These are phyloP conservation scores for Elmis aenea DNA, from an alignment of 2,888 invertebrate genomes.

Conservation along the genomic window DNA sequence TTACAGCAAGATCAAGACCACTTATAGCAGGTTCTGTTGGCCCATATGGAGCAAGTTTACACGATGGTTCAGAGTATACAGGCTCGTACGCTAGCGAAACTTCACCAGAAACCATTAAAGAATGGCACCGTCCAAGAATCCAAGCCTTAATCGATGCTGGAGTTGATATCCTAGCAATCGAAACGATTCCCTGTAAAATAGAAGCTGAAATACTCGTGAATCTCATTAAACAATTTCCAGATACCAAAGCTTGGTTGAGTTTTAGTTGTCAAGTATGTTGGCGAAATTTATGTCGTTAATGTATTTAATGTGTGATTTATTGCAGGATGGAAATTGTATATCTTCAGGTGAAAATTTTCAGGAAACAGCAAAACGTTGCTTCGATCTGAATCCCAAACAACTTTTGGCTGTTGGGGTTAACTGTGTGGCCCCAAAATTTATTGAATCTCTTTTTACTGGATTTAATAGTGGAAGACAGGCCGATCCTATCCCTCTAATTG, in stretches of 20 bases:
- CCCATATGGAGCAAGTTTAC: slow-evolving; percentile 85
- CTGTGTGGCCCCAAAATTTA: slow-evolving; percentile 68
- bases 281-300: not conserved
- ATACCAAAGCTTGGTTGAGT: slow-evolving; percentile 79
- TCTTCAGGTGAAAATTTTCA: slow-evolving; percentile 78
- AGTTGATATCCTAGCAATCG: slow-evolving; percentile 80
- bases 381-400: slow-evolving; percentile 56
- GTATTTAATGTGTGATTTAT: slow-evolving; percentile 9
- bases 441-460: slow-evolving; percentile 56
- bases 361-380: slow-evolving; percentile 66
- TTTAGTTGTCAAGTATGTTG: slow-evolving; percentile 76
- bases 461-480: slow-evolving; percentile 50
- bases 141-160: slow-evolving; percentile 73
- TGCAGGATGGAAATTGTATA: slow-evolving; percentile 58
- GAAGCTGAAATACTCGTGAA: slow-evolving; percentile 83
- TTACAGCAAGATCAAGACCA: too few relatives aligned
- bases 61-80: slow-evolving; percentile 91
- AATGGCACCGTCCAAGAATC: slow-evolving; percentile 83
- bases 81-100: slow-evolving; percentile 72
- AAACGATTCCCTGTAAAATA: slow-evolving; percentile 80
- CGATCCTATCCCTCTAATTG: slow-evolving; percentile 66
- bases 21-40: slow-evolving; percentile 85
- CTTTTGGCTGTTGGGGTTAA: slow-evolving; percentile 86
- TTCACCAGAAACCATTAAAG: slow-evolving; percentile 58
- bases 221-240: slow-evolving; percentile 72